phyloP scores from a whole-genome alignment of 92 coral and sea anemone species.

The Porites rus region DNA sequence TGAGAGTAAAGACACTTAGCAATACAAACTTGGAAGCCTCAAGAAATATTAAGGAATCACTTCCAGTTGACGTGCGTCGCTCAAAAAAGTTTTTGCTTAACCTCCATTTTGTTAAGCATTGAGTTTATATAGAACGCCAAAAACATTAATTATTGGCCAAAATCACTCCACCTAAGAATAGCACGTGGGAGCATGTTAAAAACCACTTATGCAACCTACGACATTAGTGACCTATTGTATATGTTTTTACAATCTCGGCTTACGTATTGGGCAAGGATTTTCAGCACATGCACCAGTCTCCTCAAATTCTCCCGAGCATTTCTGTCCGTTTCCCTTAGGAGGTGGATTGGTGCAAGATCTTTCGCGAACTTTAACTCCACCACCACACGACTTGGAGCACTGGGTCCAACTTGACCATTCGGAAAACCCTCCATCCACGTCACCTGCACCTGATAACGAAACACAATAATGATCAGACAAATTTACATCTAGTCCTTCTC shows the following conservation, averaged over 20 bases:
- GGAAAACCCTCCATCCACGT: conserved; percentile 72
- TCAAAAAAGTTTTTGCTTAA: no score
- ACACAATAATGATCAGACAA: neutral
- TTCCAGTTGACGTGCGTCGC: no score
- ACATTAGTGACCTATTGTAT: no score
- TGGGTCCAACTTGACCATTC: conserved; percentile 63
- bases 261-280: conserved; percentile 70
- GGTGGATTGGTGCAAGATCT: conserved; percentile 69
- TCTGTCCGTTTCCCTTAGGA: conserved; percentile 62
- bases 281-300: conserved; percentile 61
- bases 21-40: no score
- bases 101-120: no score
- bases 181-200: no score
- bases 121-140: no score
- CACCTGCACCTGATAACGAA: conserved; percentile 50
- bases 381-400: conserved; percentile 73
- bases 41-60: no score
- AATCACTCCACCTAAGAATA: no score
- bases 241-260: neutral
- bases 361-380: conserved; percentile 62
- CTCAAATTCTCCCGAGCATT: conserved; percentile 57
- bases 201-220: no score
- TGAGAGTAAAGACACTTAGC: no score
- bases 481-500: neutral
- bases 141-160: no score